Evolutionary conservation across 2,113 vertebrate species (phyloP), one percentile per base, ranked within the genome.

Genomic region (Varanus salvator): DNA sequence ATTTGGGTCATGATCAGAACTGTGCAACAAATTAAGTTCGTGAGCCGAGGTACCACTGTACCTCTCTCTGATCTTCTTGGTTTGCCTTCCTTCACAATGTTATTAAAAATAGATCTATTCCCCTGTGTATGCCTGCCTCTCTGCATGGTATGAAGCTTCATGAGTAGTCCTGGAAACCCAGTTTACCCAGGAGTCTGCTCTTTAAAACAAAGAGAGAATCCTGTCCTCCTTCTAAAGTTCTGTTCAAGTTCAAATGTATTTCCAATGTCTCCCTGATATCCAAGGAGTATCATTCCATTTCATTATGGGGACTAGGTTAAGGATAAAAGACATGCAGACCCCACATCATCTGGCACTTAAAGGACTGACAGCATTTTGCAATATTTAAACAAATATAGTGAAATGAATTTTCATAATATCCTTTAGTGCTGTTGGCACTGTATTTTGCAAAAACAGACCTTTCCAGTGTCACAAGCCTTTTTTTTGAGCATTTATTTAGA

Each of bases 31-130:
- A 44, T 44, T 44, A 44, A 44, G 38, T 44, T 44, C 38, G 38
- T 44, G 38, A 44, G 38, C 38, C 38, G 38, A 44, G 38, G 38
- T 44, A 44, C 38, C 38, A 44, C 38, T 44, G 69, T 69, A 76
- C 6, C 7, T 57, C 54, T 12, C 2, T 3, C 29, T 19, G 14
- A 64, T 29, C 66, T n/a, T 66, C 27, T 52, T 2, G 0, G 11
- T 34, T 69, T 72, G n/a, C 60, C 31, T 91, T 23, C 77, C 25
- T 2, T 2, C 21, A 71, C 86, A 38, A 75, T 21, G 44, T 31
- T 69, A 52, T 87, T 87, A 80, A 80, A 52, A 80, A 69, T 48
- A 78, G 60, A 68, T 17, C 21, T 69, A 80, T 69, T 80, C 60
- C 74, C 76, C 38, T 87, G n/a, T 21, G 85, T 1, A 34, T n/a